Evolutionary conservation across 92 coral and sea anemone species (phyloP), one percentile per base, ranked within the genome.

Genomic region (Zoanthus sociatus): DNA sequence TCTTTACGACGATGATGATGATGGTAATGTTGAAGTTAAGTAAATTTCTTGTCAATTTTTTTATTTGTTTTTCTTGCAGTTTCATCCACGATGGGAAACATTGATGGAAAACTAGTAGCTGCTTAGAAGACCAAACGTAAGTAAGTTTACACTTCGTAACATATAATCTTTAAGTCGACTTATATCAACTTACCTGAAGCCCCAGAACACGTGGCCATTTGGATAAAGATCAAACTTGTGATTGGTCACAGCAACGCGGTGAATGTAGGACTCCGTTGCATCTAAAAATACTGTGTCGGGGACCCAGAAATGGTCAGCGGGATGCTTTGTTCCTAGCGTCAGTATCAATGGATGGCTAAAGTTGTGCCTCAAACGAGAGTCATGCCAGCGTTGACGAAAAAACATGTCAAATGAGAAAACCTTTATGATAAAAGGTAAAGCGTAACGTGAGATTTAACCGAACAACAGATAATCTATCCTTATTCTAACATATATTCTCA

Each of bases 301-400:
- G 1, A 95, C 97, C 98, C 98, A 95, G 84, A 95, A 86, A 56
- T 84, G 91, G 84, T 95, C 97, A 2, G 98, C 97, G 1, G 98
- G 98, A 81, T 95, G 97, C 73, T 94, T 93, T 26, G 93, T 95
- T 8, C 98, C 98, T 76, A 87, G 54, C 0, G 95, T 95, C 70
- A 95, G 89, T 11, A 95, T 95, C 14, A 95, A 17, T 20, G 92
- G 88, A 32, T 89, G 86, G 76, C 87, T 90, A 69, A 92, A 46
- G 53, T 92, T 87, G 85, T 92, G 94, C 58, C 79, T 87, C 14
- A 95, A 90, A n/a, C 98, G 78, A 15, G 76, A 85, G 82, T 95
- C 98, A 64, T 26, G 48, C 98, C 98, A 95, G 45, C 87, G 90
- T 71, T 93, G 96, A 56, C 98, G 94, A 73, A 95, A 91, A 82